Conservation (phyloP, 1,140 invertebrate species). For the Hormaphis cornu region DNA sequence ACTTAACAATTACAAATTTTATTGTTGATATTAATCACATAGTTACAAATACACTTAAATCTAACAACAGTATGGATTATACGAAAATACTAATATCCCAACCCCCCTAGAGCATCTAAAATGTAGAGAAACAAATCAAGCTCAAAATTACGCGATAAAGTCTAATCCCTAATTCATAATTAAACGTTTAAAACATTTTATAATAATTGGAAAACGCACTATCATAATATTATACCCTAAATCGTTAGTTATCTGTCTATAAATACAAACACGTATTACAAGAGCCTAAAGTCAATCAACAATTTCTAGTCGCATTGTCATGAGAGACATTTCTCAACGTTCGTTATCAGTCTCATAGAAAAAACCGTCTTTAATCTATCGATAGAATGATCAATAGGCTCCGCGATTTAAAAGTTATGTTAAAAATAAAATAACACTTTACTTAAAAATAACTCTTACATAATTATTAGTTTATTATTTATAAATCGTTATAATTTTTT, state of each 20-base stretch:
- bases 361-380: neutral
- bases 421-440: conserved; percentile 26
- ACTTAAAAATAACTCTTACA: conserved; percentile 25
- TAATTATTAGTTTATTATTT: conserved; percentile 14
- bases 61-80: conserved; percentile 17
- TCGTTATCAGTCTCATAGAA: conserved; percentile 24
- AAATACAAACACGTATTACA: neutral
- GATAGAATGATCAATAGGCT: conserved; percentile 28
- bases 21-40: conserved; percentile 28
- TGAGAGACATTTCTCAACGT: neutral
- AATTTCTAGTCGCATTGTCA: neutral
- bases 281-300: conserved; percentile 3
- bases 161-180: conserved; percentile 10
- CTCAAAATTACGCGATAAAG: conserved; percentile 23
- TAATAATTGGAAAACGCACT: conserved; percentile 10
- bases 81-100: conserved; percentile 11
- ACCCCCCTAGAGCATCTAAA: conserved; percentile 4
- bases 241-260: neutral
- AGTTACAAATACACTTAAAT: conserved; percentile 19
- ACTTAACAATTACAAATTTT: conserved; percentile 6
- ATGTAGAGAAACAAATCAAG: conserved; percentile 2
- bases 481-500: neutral
- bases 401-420: neutral
- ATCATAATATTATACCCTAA: neutral
- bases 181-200: neutral